phyloP scores from a whole-genome alignment of 2,113 vertebrate genomes.

The Verasper variegatus region DNA sequence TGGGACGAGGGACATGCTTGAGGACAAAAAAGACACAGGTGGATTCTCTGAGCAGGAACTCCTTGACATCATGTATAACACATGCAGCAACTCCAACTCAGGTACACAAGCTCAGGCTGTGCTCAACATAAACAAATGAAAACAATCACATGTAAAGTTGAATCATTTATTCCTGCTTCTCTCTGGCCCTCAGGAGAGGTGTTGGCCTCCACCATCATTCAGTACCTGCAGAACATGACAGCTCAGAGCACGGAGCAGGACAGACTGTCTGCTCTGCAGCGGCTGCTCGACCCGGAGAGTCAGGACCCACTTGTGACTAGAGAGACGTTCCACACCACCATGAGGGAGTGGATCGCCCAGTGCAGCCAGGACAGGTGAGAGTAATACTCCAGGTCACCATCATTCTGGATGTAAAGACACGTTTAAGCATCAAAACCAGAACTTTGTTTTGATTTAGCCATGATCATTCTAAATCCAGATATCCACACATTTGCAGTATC shows the following conservation, averaged over 20 bases:
- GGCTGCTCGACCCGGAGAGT: conserved; percentile 74
- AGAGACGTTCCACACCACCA: conserved; percentile 75
- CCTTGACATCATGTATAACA: conserved; percentile 81
- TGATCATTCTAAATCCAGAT: neutral
- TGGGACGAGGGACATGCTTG: conserved; percentile 38
- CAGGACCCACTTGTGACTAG: conserved; percentile 73
- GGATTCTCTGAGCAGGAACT: conserved; percentile 82
- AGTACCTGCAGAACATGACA: conserved; percentile 79
- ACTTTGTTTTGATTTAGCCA: neutral
- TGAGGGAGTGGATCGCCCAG: conserved; percentile 80
- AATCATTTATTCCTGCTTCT: neutral
- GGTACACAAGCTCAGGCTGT: conserved; percentile 54
- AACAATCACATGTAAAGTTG: neutral
- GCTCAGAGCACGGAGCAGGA: conserved; percentile 73
- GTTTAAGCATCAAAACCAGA: too few species aligned
- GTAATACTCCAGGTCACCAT: too few species aligned
- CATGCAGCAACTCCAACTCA: conserved; percentile 72
- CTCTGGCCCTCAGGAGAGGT: conserved; percentile 69
- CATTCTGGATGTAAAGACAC: neutral
- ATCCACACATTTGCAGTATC: neutral
- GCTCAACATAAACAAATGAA: neutral
- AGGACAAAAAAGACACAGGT: conserved; percentile 55
- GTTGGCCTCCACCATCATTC: conserved; percentile 74
- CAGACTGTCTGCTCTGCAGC: conserved; percentile 63
- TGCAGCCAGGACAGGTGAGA: conserved; percentile 79